These are phyloP conservation scores for Tyria jacobaeae DNA, from an alignment of 2,888 invertebrate genomes.

Conservation along the genomic window DNA sequence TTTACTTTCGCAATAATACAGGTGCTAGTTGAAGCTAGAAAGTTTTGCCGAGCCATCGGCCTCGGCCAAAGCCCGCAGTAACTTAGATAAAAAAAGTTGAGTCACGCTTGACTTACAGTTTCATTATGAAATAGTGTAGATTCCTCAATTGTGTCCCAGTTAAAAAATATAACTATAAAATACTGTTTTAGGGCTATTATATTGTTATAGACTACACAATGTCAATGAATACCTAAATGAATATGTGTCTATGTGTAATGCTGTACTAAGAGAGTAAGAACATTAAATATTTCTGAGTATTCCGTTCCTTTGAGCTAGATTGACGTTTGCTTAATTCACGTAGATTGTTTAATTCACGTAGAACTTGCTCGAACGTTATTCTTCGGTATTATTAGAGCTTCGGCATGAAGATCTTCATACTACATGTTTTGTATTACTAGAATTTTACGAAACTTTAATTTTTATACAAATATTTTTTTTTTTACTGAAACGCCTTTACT, in stretches of 20 bases:
- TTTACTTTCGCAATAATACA: background rate
- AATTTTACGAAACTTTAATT: too few relatives aligned
- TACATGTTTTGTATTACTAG: too few relatives aligned
- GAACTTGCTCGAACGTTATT: conserved; percentile 51
- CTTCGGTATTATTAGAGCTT: conserved; percentile 56
- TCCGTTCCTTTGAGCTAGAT: conserved; percentile 61
- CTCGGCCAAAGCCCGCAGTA: too few relatives aligned
- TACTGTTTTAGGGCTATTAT: background rate
- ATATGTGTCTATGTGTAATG: background rate
- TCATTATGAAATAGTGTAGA: background rate
- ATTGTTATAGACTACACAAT: background rate
- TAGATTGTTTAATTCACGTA: conserved; percentile 62
- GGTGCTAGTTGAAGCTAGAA: background rate
- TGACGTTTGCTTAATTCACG: conserved; percentile 67
- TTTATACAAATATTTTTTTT: too few relatives aligned
- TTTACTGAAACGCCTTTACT: too few relatives aligned
- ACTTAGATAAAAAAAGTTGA: background rate
- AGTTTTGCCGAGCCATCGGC: background rate
- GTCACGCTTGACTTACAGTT: too few relatives aligned
- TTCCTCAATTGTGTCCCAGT: background rate
- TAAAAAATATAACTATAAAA: background rate
- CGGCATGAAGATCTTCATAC: background rate
- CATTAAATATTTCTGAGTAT: conserved; percentile 3
- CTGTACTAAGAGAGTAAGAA: background rate
- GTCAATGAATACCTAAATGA: background rate